Conservation (phyloP, 2,888 invertebrate genomes). For the Microplitis deprimator region DNA sequence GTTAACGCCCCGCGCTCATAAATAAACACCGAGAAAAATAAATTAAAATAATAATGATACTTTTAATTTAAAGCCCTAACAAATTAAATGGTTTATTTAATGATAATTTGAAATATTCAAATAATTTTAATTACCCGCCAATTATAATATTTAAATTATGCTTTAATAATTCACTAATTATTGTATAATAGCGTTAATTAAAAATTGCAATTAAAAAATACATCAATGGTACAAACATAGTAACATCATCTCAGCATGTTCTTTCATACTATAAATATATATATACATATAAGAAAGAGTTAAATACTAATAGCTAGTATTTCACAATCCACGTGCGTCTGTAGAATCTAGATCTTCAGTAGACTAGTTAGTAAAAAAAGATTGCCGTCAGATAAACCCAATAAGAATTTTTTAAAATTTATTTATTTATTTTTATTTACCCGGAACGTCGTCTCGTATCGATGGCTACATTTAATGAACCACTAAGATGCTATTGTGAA, state of each 20-base stretch:
- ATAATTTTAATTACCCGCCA: background rate
- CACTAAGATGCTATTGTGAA: background rate
- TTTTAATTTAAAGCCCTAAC: background rate
- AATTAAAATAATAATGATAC: background rate
- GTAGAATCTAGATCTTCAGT: background rate
- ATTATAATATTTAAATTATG: conserved; percentile 3
- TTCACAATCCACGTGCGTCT: background rate
- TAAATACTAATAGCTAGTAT: background rate
- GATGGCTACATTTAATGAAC: conserved; percentile 17
- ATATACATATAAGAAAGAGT: background rate
- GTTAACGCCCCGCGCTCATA: background rate
- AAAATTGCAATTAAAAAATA: conserved; percentile 25
- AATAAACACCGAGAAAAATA: background rate
- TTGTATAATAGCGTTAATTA: conserved; percentile 31
- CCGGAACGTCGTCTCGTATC: conserved; percentile 12
- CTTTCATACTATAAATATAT: background rate
- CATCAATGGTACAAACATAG: background rate
- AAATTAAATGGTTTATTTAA: background rate
- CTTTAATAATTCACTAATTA: conserved; percentile 25
- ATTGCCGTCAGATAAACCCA: conserved; percentile 11
- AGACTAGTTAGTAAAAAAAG: conserved; percentile 16
- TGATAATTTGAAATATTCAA: background rate
- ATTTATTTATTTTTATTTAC: conserved; percentile 18
- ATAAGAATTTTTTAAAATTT: background rate
- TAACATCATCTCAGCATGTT: background rate